Evolutionary conservation across 2,888 invertebrate species (phyloP).

Genomic region (Synergus gifuensis): DNA sequence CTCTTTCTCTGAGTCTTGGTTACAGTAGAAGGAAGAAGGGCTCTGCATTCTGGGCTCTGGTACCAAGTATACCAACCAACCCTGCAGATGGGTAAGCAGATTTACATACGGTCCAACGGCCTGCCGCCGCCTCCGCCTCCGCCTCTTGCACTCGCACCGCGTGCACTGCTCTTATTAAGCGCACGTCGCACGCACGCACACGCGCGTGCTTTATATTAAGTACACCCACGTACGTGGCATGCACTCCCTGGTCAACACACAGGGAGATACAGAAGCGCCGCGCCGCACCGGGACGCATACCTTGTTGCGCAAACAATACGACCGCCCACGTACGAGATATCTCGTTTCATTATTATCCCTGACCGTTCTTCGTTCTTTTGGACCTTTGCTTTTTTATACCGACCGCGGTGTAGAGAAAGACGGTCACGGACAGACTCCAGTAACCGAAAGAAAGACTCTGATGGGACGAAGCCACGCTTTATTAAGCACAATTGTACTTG

Average conservation of each 20-base stretch:
- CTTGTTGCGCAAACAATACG: slow-evolving; percentile 77
- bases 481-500: slow-evolving; percentile 32
- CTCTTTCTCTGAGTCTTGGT: slow-evolving; percentile 4
- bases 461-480: slow-evolving; percentile 29
- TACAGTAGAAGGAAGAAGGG: background rate
- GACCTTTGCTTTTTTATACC: slow-evolving; percentile 44
- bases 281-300: slow-evolving; percentile 67
- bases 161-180: slow-evolving; percentile 64
- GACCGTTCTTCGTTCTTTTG: slow-evolving; percentile 49
- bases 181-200: slow-evolving; percentile 61
- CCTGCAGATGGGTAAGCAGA: slow-evolving; percentile 45
- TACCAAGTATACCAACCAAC: slow-evolving; percentile 21
- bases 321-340: slow-evolving; percentile 76
- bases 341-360: slow-evolving; percentile 75
- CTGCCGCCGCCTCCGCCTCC: slow-evolving; percentile 9
- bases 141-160: slow-evolving; percentile 2
- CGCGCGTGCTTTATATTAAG: slow-evolving; percentile 68
- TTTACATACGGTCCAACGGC: slow-evolving; percentile 43
- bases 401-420: slow-evolving; percentile 24
- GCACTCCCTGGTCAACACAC: slow-evolving; percentile 48
- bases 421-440: slow-evolving; percentile 36
- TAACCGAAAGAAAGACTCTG: slow-evolving; percentile 34
- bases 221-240: slow-evolving; percentile 52
- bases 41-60: background rate
- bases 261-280: slow-evolving; percentile 73